Evolutionary conservation across 1,140 invertebrate genomes (phyloP).

Genomic region (Aphelinus certus): DNA sequence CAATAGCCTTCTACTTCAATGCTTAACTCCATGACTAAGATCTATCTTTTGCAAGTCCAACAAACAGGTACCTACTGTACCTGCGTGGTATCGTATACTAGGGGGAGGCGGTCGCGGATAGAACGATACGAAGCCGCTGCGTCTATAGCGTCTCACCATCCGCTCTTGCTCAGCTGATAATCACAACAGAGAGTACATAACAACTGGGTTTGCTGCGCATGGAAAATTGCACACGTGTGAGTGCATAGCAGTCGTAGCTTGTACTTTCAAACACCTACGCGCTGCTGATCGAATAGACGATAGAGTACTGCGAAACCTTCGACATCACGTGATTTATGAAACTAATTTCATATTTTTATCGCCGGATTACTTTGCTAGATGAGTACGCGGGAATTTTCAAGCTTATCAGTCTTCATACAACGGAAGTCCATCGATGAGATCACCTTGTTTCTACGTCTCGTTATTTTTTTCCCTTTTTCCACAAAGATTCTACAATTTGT

Average conservation of each 20-base stretch:
- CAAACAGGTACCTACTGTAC: constrained; percentile 66
- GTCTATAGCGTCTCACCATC: constrained; percentile 59
- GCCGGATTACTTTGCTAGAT: constrained; percentile 8
- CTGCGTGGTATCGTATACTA: constrained; percentile 66
- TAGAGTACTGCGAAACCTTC: constrained; percentile 12
- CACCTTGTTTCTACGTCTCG: constrained; percentile 18
- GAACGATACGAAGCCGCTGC: constrained; percentile 62
- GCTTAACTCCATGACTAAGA: no score
- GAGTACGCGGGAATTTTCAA: constrained; percentile 37
- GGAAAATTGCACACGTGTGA: constrained; percentile 29
- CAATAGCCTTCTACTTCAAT: no score
- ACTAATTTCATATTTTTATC: not conserved
- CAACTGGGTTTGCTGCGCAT: constrained; percentile 31
- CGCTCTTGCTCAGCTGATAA: constrained; percentile 60
- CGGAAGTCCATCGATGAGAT: constrained; percentile 47
- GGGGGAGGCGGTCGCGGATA: constrained; percentile 47
- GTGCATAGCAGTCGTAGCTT: no score
- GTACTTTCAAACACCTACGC: no score
- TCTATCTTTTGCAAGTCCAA: constrained; percentile 49
- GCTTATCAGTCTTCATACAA: constrained; percentile 53
- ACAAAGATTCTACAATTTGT: not conserved
- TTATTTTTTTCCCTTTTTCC: not conserved
- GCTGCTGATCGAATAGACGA: no score
- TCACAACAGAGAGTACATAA: not conserved
- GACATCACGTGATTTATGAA: constrained; percentile 3